Evolutionary conservation across 1,140 invertebrate genomes (phyloP), one percentile per base, ranked within the genome.

Genomic region (Cotesia glomerata): DNA sequence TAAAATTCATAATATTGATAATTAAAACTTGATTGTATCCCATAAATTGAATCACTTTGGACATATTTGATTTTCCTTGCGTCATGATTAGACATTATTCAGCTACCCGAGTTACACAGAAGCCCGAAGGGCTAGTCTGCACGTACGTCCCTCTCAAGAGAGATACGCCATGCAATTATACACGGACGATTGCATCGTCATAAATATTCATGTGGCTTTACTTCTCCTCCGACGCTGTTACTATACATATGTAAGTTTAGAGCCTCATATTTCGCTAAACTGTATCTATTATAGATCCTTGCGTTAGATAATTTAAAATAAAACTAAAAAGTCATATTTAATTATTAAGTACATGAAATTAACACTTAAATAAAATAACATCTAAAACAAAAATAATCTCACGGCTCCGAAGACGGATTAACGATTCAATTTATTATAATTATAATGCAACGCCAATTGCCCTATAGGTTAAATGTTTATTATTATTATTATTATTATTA

Each of bases 61-160:
- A 54, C 45, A 34, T 67, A 67, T 67, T 67, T 67, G 65, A 67
- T 67, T 52, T 52, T 54, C 65, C 32, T 67, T 7, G 65, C 49
- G 49, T 67, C 49, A 39, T 67, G 65, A 67, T 67, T 67, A 67
- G 65, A 67, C 65, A 67, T 67, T 64, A 67, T 54, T 67, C 18
- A 34, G 65, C 65, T 26, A 67, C 65, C 65, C 26, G 65, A 26
- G 65, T 67, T 67, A 67, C 65, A 26, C 65, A 18, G 39, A 7
- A 45, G 49, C 65, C 65, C 14, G 49, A 54, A 67, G 65, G 65
- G 65, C 34, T 54, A 45, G 51, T 52, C 32, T 36, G 34, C 32
- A 36, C 32, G 32, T 62, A 26, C 59, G 34, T 62, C 59, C 35
- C 26, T 62, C 59, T 56, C 52, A 61, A 61, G 59, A 62, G 49